Percentiles rank a stretch among this genome's conserved stretches.
Conservation (phyloP, 2,113 vertebrate species). For the Emydocephalus ijimae region DNA sequence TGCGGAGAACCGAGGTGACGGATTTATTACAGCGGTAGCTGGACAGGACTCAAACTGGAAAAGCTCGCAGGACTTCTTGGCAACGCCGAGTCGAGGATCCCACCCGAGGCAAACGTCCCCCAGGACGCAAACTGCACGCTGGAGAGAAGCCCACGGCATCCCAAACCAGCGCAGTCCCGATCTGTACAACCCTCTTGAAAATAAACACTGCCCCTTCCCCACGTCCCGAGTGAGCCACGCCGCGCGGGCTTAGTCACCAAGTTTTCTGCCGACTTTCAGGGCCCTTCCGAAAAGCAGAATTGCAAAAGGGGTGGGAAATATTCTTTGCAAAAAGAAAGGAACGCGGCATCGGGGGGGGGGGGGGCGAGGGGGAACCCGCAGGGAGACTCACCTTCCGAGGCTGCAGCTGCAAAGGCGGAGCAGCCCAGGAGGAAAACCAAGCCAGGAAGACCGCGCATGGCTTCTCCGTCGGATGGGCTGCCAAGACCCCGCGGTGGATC, state of each 20-base stretch:
- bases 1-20: neutral
- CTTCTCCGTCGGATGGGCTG: slow-evolving; percentile 41
- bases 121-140: neutral
- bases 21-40: neutral
- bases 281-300: neutral
- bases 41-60: neutral
- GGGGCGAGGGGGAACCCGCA: neutral
- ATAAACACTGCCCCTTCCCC: neutral
- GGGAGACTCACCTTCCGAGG: slow-evolving; percentile 55
- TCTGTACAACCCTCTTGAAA: neutral
- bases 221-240: neutral
- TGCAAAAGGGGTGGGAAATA: neutral
- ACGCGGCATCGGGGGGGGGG: neutral
- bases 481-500: slow-evolving; percentile 46
- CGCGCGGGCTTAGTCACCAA: neutral
- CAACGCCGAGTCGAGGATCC: neutral
- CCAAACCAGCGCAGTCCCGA: neutral
- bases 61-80: neutral
- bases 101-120: neutral
- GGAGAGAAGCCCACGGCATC: neutral
- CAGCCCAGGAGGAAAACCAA: slow-evolving; percentile 29
- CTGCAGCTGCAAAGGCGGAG: slow-evolving; percentile 17
- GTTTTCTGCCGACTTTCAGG: neutral
- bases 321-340: neutral
- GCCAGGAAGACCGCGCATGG: slow-evolving; percentile 49